Conservation (phyloP, 2,797 vertebrate species). For the Cyclura pinguis region DNA sequence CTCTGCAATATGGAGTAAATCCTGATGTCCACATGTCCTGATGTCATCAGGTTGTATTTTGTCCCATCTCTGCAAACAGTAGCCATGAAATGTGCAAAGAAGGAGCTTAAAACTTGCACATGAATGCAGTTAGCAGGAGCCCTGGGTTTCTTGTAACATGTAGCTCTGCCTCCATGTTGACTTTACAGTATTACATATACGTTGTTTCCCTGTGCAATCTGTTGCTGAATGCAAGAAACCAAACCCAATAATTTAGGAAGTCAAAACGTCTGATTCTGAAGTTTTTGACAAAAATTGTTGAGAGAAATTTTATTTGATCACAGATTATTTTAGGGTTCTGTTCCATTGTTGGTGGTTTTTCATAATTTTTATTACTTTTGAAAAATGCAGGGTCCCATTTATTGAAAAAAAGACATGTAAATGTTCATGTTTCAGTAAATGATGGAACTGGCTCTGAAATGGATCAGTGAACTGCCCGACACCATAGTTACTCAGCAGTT, state of each 20-base stretch:
- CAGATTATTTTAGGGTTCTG: conserved; percentile 34
- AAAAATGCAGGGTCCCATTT: background rate
- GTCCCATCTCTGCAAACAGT: background rate
- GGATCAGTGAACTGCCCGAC: conserved; percentile 9
- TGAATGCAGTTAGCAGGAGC: background rate
- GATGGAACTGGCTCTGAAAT: background rate
- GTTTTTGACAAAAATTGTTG: conserved; percentile 22
- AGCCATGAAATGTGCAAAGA: background rate
- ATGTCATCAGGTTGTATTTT: background rate
- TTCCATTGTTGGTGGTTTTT: background rate
- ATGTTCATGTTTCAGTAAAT: conserved; percentile 10
- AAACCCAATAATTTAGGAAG: conserved; percentile 41
- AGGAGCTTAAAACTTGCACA: background rate
- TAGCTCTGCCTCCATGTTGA: conserved; percentile 22
- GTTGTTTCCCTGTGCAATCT: conserved; percentile 37
- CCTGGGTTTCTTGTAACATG: background rate
- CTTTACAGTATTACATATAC: conserved; percentile 62
- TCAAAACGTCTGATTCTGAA: conserved; percentile 31
- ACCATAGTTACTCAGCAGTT: background rate
- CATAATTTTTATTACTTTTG: background rate
- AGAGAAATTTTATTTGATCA: conserved; percentile 47
- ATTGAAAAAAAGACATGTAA: background rate
- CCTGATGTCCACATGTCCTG: background rate
- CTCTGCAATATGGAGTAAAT: background rate
- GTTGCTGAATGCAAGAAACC: conserved; percentile 48